phyloP scores from a whole-genome alignment of 2,888 invertebrate species.

The Apodemia duryi region DNA sequence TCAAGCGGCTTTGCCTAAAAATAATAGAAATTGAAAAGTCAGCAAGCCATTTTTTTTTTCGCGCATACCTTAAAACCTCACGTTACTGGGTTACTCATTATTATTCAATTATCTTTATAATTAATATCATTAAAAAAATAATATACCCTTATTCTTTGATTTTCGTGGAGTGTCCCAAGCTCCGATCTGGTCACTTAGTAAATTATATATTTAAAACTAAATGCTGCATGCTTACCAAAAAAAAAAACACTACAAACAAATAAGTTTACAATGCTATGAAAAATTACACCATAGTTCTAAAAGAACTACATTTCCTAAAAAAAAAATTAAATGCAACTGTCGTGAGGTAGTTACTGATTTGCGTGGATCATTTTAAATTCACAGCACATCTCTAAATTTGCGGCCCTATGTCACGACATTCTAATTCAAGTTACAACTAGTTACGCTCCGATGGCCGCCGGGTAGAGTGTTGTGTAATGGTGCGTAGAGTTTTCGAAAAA shows the following conservation, averaged over 20 bases:
- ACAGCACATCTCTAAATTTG: background rate
- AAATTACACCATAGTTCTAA: background rate
- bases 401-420: background rate
- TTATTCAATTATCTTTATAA: background rate
- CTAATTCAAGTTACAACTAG: background rate
- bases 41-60: too few species aligned
- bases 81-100: background rate
- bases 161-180: background rate
- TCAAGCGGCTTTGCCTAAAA: too few species aligned
- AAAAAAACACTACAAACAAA: background rate
- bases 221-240: background rate
- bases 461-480: background rate
- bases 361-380: background rate
- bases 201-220: constrained; percentile 2
- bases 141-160: background rate
- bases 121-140: background rate
- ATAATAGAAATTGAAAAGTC: too few species aligned
- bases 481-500: background rate
- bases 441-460: background rate
- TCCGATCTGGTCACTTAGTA: background rate
- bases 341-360: background rate
- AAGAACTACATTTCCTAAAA: background rate
- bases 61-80: too few species aligned
- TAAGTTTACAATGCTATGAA: background rate
- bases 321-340: background rate